Conservation (phyloP, 1,140 invertebrate genomes). For the Drosophila varians region DNA sequence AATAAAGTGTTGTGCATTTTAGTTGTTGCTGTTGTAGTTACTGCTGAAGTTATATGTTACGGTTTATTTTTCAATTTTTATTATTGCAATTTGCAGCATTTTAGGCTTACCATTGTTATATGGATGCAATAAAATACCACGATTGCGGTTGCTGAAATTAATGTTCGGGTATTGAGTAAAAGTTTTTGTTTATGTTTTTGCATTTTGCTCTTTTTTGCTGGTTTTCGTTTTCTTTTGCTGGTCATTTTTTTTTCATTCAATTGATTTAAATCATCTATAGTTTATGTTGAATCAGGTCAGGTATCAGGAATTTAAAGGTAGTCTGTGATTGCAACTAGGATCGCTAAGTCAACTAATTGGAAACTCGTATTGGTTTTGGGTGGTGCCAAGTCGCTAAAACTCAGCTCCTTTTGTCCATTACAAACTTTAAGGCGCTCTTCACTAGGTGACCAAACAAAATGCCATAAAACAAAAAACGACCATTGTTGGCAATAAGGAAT, state of each 20-base stretch:
- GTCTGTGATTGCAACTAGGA: slow-evolving; percentile 57
- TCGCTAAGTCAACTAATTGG: slow-evolving; percentile 59
- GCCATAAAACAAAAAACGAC: slow-evolving; percentile 54
- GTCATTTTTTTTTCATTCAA: slow-evolving; percentile 17
- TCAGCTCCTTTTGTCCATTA: slow-evolving; percentile 79
- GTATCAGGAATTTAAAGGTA: slow-evolving; percentile 32
- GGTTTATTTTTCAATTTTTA: slow-evolving; percentile 44
- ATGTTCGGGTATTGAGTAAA: slow-evolving; percentile 76
- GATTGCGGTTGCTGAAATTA: slow-evolving; percentile 84
- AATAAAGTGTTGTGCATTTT: slow-evolving; percentile 58
- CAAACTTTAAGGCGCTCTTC: slow-evolving; percentile 72
- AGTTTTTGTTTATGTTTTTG: slow-evolving; percentile 53
- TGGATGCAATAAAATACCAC: slow-evolving; percentile 85
- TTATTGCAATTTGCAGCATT: slow-evolving; percentile 75
- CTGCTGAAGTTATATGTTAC: slow-evolving; percentile 44
- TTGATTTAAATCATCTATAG: slow-evolving; percentile 45
- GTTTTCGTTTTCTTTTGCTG: too few relatives aligned
- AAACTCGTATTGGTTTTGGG: slow-evolving; percentile 36
- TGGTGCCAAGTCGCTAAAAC: slow-evolving; percentile 39
- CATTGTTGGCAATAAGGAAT: slow-evolving; percentile 41
- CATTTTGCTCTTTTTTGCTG: slow-evolving; percentile 34
- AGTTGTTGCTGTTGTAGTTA: slow-evolving; percentile 53
- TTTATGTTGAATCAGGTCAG: slow-evolving; percentile 29
- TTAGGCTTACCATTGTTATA: slow-evolving; percentile 85
- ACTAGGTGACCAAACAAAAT: slow-evolving; percentile 65